phyloP scores from a whole-genome alignment of 2,797 vertebrate genomes.

The Denticeps clupeoides region DNA sequence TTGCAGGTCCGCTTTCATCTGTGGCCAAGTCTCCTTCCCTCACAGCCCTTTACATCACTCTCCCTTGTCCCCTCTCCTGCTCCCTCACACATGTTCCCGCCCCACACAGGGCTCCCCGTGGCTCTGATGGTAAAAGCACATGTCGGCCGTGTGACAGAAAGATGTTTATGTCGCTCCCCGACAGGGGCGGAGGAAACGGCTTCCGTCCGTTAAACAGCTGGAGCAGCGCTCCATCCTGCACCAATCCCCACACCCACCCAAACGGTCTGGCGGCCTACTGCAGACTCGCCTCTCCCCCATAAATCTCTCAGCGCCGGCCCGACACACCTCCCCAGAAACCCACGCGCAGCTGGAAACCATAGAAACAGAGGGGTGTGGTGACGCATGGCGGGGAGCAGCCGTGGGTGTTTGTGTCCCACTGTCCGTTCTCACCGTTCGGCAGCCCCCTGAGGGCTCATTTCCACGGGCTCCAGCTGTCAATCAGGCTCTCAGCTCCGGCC shows the following conservation, averaged over 20 bases:
- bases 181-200: constrained; percentile 53
- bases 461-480: neutral
- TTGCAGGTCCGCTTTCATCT: constrained; percentile 19
- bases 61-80: neutral
- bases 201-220: constrained; percentile 49
- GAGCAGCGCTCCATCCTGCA: constrained; percentile 39
- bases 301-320: constrained; percentile 60
- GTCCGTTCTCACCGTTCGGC: neutral
- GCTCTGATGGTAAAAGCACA: constrained; percentile 35
- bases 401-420: neutral
- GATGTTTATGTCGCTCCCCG: constrained; percentile 57
- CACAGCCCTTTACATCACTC: too few species aligned
- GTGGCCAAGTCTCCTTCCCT: constrained; percentile 6
- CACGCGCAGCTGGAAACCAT: too few species aligned
- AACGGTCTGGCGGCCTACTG: constrained; percentile 4
- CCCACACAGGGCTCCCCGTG: constrained; percentile 10
- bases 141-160: constrained; percentile 45
- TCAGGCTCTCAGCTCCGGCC: neutral
- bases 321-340: too few species aligned
- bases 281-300: constrained; percentile 44
- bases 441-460: neutral
- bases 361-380: neutral
- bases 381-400: neutral
- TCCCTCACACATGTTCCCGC: constrained; percentile 6
- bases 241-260: constrained; percentile 46